phyloP scores from a whole-genome alignment of 2,797 vertebrate genomes.

The Cebuella pygmaea region DNA sequence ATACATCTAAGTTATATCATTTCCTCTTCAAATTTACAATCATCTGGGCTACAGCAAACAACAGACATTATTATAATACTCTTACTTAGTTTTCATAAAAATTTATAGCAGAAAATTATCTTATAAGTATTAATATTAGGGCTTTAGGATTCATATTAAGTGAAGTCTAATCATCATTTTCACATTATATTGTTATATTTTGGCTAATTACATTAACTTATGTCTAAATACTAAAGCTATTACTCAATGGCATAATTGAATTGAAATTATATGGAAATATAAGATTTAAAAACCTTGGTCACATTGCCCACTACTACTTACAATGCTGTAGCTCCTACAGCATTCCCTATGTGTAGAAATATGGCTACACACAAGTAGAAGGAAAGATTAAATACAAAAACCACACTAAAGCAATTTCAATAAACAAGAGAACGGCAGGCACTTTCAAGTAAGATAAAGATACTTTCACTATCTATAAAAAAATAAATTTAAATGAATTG shows the following conservation, averaged over 20 bases:
- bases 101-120: constrained; percentile 12
- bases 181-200: background rate
- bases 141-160: background rate
- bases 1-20: background rate
- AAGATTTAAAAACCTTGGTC: background rate
- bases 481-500: background rate
- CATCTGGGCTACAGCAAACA: constrained; percentile 12
- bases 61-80: constrained; percentile 10
- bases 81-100: constrained; percentile 21
- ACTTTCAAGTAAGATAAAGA: background rate
- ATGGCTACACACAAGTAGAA: background rate
- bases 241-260: constrained; percentile 23
- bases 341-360: background rate
- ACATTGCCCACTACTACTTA: background rate
- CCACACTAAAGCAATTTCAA: background rate
- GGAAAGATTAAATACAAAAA: background rate
- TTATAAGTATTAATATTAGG: constrained; percentile 20
- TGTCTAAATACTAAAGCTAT: constrained; percentile 3
- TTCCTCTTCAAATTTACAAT: constrained; percentile 47
- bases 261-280: constrained; percentile 22
- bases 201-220: constrained; percentile 2
- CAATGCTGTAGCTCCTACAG: background rate
- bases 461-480: background rate
- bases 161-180: constrained; percentile 39
- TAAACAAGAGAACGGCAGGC: background rate